Evolutionary conservation across 2,797 vertebrate species (phyloP).

Genomic region (Cyprinodon diabolis): DNA sequence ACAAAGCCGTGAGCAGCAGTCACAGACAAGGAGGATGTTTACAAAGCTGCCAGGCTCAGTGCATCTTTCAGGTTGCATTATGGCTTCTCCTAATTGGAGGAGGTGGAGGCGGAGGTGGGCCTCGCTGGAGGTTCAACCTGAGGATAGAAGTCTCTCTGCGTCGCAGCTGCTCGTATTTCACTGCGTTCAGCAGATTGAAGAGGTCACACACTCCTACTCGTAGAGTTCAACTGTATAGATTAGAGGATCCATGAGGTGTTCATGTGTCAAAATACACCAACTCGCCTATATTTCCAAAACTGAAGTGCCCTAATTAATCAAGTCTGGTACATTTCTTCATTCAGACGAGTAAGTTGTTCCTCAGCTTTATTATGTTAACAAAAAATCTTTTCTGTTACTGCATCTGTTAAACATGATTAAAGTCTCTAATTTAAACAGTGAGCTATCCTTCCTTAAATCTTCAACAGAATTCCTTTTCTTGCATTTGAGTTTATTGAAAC

Average conservation of each 20-base stretch:
- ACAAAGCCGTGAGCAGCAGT: constrained; percentile 30
- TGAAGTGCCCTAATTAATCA: constrained; percentile 29
- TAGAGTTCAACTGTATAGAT: no score
- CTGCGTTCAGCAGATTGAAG: constrained; percentile 56
- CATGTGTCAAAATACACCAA: constrained; percentile 9
- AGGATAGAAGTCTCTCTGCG: constrained; percentile 66
- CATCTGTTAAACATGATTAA: no score
- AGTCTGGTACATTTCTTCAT: constrained; percentile 25
- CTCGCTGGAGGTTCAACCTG: constrained; percentile 71
- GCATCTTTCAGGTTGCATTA: constrained; percentile 74
- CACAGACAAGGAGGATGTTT: constrained; percentile 67
- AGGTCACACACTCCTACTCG: constrained; percentile 29
- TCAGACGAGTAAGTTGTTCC: no score
- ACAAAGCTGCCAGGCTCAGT: constrained; percentile 65
- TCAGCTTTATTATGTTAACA: background rate
- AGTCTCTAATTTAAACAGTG: no score
- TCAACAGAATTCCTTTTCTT: no score
- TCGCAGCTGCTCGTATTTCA: constrained; percentile 75
- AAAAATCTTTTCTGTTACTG: background rate
- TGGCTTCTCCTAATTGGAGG: constrained; percentile 73
- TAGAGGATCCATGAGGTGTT: no score
- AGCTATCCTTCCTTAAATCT: no score
- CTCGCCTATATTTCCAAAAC: constrained; percentile 16
- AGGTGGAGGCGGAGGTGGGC: constrained; percentile 67
- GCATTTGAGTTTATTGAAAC: no score